Conservation (phyloP, 2,888 invertebrate species). For the Leucozona laternaria region DNA sequence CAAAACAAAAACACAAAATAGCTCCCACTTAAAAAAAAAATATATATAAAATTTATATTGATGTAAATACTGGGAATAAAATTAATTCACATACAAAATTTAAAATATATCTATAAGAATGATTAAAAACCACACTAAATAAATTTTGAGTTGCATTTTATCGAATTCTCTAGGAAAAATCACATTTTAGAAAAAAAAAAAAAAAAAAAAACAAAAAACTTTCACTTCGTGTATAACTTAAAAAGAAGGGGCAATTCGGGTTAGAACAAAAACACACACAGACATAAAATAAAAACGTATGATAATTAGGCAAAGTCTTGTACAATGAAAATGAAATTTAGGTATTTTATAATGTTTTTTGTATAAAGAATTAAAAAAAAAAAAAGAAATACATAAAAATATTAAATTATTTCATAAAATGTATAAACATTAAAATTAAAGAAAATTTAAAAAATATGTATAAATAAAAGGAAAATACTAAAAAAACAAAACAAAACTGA, state of each 20-base stretch:
- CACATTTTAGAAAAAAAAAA: conserved; percentile 51
- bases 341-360: conserved; percentile 73
- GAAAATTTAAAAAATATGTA: conserved; percentile 33
- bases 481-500: conserved; percentile 48
- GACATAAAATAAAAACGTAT: conserved; percentile 26
- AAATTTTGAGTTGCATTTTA: conserved; percentile 40
- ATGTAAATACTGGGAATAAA: conserved; percentile 12
- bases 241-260: conserved; percentile 39
- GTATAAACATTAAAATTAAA: conserved; percentile 58
- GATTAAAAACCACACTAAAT: not conserved
- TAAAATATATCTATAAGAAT: conserved; percentile 4
- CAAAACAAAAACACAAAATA: not conserved
- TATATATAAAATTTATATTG: conserved; percentile 15
- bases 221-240: conserved; percentile 68
- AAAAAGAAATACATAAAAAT: conserved; percentile 19
- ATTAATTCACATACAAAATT: conserved; percentile 24
- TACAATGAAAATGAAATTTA: conserved; percentile 70
- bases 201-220: conserved; percentile 5
- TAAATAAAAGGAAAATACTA: conserved; percentile 13
- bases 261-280: conserved; percentile 9
- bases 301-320: conserved; percentile 47
- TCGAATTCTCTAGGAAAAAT: conserved; percentile 64
- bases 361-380: conserved; percentile 53
- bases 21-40: conserved; percentile 9
- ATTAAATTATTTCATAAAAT: conserved; percentile 43